phyloP scores from a whole-genome alignment of 2,113 vertebrate genomes.

The Solea solea region DNA sequence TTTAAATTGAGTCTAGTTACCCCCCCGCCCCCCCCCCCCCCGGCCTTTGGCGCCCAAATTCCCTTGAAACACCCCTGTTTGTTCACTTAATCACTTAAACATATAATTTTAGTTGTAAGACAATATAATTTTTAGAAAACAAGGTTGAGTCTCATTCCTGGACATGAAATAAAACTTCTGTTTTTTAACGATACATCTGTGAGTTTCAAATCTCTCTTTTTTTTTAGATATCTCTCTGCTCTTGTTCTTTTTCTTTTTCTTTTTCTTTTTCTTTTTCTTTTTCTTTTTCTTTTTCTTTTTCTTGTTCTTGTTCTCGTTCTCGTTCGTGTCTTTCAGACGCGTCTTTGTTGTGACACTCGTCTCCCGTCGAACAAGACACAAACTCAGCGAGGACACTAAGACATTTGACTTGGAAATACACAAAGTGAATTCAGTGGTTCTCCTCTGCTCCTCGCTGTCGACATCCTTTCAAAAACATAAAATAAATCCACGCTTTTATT shows the following conservation, averaged over 20 bases:
- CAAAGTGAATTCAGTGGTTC: slow-evolving; percentile 62
- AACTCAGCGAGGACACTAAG: slow-evolving; percentile 36
- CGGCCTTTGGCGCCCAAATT: no score
- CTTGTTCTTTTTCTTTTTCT: background rate
- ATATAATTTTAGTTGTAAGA: no score
- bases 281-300: background rate
- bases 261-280: background rate
- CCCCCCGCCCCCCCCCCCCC: no score
- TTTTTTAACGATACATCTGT: background rate
- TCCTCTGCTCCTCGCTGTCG: slow-evolving; percentile 60
- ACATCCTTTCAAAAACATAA: slow-evolving; percentile 43
- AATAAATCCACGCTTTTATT: slow-evolving; percentile 66
- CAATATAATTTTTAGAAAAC: no score
- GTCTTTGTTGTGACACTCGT: slow-evolving; percentile 41
- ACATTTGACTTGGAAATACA: slow-evolving; percentile 71
- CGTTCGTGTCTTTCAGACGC: slow-evolving; percentile 18
- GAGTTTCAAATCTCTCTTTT: no score
- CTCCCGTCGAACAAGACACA: slow-evolving; percentile 45
- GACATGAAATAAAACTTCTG: background rate
- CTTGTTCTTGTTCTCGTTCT: slow-evolving; percentile 4
- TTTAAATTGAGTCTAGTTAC: no score
- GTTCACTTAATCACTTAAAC: no score
- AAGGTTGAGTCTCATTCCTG: slow-evolving; percentile 1
- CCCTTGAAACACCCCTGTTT: no score
- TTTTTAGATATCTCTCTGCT: slow-evolving; percentile 18